Base-by-base conservation (phyloP, 1,140 invertebrate genomes). In the Dinoponera quadriceps region DNA sequence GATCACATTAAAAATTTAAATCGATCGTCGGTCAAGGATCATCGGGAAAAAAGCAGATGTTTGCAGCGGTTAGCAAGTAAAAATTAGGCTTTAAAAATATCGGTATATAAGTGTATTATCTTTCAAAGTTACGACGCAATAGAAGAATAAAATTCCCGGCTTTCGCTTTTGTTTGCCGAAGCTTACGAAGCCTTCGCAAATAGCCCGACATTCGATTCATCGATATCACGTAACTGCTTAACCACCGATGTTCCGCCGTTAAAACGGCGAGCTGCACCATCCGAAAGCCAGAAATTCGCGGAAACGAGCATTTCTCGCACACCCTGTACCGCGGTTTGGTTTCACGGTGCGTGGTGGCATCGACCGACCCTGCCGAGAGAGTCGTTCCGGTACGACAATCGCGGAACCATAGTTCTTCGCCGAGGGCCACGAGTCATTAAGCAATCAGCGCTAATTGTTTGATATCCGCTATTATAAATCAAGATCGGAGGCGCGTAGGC, bases 391-490 rank as follows among this genome's bases (percentile, higher is more conserved):
- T 48, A 75, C 44, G 55, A 81, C 65, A 85, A 88, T 57, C 84
- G 82, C 68, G 16, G 48, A 81, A 85, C 73, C 48, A 86, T 84
- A 86, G 74, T 85, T 85, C 73, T 90, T 85, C 59, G 60, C 33
- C 72, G 84, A 80, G 78, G 82, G 83, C 81, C 68, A 85, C 85
- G 86, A 89, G 68, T 82, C 83, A 90, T 91, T 90, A 90, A 85
- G 85, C 88, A 89, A 89, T 89, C 85, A 85, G 59, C 55, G 65
- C 27, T 89, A 88, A 91, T 92, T 85, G 84, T 86, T 83, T 48
- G 87, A 62, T 86, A 88, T 86, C 65, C 62, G 84, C 74, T 87
- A 86, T 89, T 83, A 81, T 85, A 82, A 85, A 85, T 85, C 69
- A 85, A 75, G 75, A 91, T 90, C 73, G 86, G 87, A n/a, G 84